phyloP scores from a whole-genome alignment of 2,888 invertebrate species.

The Galerucella pusilla region DNA sequence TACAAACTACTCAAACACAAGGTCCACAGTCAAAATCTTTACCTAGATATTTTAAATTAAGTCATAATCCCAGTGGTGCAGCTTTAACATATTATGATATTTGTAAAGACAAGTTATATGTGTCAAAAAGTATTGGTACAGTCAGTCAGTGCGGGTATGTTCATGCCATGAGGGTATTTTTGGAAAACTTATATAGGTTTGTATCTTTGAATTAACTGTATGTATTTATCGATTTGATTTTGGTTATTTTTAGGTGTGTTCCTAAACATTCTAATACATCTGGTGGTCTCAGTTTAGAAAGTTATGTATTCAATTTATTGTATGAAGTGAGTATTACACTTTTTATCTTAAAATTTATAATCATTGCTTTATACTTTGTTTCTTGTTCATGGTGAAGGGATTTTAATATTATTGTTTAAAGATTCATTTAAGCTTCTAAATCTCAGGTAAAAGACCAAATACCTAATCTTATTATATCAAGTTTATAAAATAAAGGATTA shows the following conservation, averaged over 20 bases:
- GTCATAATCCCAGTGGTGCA: conserved; percentile 73
- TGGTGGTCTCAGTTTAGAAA: conserved; percentile 82
- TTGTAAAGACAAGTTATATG: conserved; percentile 92
- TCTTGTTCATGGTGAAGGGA: too few species aligned
- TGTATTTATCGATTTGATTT: not conserved
- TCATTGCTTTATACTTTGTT: too few species aligned
- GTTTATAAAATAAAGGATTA: too few species aligned
- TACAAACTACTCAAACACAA: conserved; percentile 70
- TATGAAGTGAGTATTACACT: conserved; percentile 77
- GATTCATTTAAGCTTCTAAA: too few species aligned
- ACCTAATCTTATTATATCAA: too few species aligned
- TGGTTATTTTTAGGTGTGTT: conserved; percentile 72
- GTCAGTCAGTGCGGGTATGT: conserved; percentile 93
- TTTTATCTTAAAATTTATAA: not conserved
- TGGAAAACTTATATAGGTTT: conserved; percentile 89
- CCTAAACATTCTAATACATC: conserved; percentile 79
- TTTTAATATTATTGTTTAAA: too few species aligned
- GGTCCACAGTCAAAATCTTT: conserved; percentile 83
- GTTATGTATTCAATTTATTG: conserved; percentile 93
- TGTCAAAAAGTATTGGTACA: conserved; percentile 92
- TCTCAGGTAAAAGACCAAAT: too few species aligned
- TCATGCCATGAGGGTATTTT: conserved; percentile 85
- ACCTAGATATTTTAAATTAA: conserved; percentile 90
- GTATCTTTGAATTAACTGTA: conserved; percentile 61
- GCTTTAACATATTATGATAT: conserved; percentile 92